Percentiles rank a stretch among this genome's conserved stretches.
Conservation (phyloP, 1,140 invertebrate species). For the Cryptotermes secundus region DNA sequence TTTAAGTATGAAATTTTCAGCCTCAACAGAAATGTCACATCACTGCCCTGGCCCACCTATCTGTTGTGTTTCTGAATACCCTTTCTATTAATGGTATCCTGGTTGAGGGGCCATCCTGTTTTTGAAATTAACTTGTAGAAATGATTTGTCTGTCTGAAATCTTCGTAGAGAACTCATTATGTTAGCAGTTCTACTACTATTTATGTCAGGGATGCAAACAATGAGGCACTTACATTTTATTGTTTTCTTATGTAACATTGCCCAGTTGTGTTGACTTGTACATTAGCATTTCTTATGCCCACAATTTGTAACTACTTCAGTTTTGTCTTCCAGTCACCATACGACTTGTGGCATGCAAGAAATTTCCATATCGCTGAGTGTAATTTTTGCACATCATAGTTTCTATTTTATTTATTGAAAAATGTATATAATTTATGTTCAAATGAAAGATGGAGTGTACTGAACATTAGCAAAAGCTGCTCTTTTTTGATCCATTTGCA, state of each 20-base stretch:
- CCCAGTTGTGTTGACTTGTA: background rate
- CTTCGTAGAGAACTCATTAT: background rate
- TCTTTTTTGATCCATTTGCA: too few relatives aligned
- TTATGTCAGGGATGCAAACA: constrained; percentile 1
- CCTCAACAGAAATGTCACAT: constrained; percentile 4
- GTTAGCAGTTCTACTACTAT: background rate
- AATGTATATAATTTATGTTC: too few relatives aligned
- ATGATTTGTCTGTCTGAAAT: background rate
- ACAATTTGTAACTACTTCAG: background rate
- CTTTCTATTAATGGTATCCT: constrained; percentile 32
- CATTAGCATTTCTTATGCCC: background rate
- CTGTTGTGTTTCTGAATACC: constrained; percentile 20
- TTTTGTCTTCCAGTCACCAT: background rate
- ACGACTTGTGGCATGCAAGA: too few relatives aligned
- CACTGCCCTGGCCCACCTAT: background rate
- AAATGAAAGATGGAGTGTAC: too few relatives aligned
- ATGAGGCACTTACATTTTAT: too few relatives aligned
- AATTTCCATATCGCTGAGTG: too few relatives aligned
- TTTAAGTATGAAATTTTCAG: background rate
- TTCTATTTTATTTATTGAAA: too few relatives aligned
- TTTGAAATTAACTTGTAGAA: constrained; percentile 28
- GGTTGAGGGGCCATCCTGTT: constrained; percentile 28
- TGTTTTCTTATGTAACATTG: background rate
- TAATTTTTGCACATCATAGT: too few relatives aligned
- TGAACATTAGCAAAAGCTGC: too few relatives aligned